Percentiles rank a stretch among this genome's conserved stretches.
Evolutionary conservation across 2,113 vertebrate species (phyloP).

Genomic region (Microtus ochrogaster): DNA sequence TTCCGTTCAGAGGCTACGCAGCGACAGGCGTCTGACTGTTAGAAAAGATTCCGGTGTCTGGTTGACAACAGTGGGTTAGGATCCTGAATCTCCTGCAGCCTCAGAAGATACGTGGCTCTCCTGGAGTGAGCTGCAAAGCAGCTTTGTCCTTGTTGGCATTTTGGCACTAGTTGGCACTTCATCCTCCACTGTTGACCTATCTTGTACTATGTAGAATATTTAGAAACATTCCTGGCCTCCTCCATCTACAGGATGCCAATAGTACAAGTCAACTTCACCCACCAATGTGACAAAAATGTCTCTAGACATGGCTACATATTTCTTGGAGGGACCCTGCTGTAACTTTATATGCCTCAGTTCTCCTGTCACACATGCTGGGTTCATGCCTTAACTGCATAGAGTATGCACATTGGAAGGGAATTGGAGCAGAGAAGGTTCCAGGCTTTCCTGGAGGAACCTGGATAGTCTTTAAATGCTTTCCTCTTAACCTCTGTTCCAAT

Average conservation of each 20-base stretch:
- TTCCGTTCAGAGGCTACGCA: neutral
- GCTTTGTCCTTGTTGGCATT: neutral
- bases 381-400: neutral
- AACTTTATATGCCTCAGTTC: neutral
- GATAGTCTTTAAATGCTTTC: neutral
- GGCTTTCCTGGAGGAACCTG: neutral
- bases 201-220: neutral
- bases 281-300: neutral
- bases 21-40: neutral
- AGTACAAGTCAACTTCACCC: too few relatives aligned
- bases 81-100: neutral
- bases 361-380: neutral
- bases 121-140: neutral
- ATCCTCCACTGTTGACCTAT: neutral
- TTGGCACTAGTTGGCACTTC: neutral
- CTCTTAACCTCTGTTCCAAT: neutral
- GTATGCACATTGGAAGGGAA: neutral
- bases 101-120: neutral
- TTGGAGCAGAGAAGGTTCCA: neutral
- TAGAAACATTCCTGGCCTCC: neutral
- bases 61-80: neutral
- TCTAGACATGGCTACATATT: neutral
- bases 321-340: neutral
- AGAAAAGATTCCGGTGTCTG: neutral
- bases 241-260: neutral